Conservation (phyloP, 2,797 vertebrate genomes). For the Florisuga fusca region DNA sequence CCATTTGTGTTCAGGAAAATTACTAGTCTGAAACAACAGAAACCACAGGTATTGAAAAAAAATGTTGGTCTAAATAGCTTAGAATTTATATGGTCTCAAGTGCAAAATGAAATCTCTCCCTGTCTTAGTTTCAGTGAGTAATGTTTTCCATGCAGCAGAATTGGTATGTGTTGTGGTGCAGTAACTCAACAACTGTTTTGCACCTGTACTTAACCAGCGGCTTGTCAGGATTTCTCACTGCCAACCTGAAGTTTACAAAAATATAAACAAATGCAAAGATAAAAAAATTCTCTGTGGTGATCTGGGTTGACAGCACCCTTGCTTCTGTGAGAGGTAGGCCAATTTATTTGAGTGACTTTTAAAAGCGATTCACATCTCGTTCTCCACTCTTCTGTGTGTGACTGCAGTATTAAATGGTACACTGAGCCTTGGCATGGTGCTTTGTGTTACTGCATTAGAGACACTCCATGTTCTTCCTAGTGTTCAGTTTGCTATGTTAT, state of each 20-base stretch:
- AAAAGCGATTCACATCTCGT: not conserved
- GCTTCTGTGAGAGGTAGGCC: not conserved
- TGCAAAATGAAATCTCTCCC: not conserved
- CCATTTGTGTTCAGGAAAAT: not conserved
- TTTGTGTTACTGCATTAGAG: not conserved
- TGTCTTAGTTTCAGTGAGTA: not conserved
- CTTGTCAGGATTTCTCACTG: not conserved
- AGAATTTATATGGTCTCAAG: not conserved
- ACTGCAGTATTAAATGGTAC: not conserved
- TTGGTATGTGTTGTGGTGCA: not conserved
- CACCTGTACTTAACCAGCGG: not conserved
- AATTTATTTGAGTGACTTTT: not conserved
- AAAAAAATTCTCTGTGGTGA: not conserved
- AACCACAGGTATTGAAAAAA: not conserved
- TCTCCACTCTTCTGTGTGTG: not conserved
- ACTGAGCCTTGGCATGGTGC: not conserved
- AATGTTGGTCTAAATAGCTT: not conserved
- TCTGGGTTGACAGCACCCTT: not conserved
- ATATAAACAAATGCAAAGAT: not conserved
- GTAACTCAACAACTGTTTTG: not conserved
- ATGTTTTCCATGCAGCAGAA: not conserved
- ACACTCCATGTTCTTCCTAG: not conserved
- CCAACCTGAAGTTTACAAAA: not conserved
- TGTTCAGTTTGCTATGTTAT: not conserved
- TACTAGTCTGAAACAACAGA: not conserved